Base-by-base conservation (phyloP, 1,140 invertebrate species). In the Brachionus calyciflorus region DNA sequence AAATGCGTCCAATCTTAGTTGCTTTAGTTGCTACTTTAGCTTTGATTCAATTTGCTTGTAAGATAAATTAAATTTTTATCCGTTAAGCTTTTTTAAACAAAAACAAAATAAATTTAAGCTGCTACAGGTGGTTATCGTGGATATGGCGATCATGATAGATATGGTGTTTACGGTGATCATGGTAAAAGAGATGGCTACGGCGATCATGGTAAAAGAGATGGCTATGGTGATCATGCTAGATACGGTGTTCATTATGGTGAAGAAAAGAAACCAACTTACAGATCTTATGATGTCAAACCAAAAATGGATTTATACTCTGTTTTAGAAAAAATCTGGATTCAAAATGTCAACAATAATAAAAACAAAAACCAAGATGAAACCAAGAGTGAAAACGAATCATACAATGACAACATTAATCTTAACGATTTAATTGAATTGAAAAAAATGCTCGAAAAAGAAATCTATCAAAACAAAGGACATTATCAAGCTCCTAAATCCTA, bases 321-420 rank as follows among this genome's bases (percentile, higher is more conserved):
- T 60, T 60, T 60, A n/a, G 55, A 60, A 37, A 60, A 60, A 37
- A 37, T 60, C 6, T 60, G 55, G 55, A 37, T 60, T 37, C 55
- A 60, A 60, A 60, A 60, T 33, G n/a, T 60, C 26, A 60, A 60
- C 55, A 28, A 33, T 14, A 60, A 60, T 30, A 60, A 60, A 17
- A 60, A 60, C 55, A 60, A 60, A 14, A 60, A 60, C 17, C 55
- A 60, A 9, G 55, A 60, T 60, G 55, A 60, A n/a, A 60, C 30
- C 3, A 37, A 37, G 9, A 33, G 26, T 17, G 55, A 60, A 37
- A 60, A 60, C 6, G 55, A 60, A 41, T 60, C 55, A 4, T 33
- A 33, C 33, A 60, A 60, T 21, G 33, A 40, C 30, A 60, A 60
- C 30, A 33, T 28, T 17, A 60, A 60, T 21, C 19, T 60, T 26